phyloP scores from a whole-genome alignment of 2,797 vertebrate genomes.

The Adelosebastes latens region DNA sequence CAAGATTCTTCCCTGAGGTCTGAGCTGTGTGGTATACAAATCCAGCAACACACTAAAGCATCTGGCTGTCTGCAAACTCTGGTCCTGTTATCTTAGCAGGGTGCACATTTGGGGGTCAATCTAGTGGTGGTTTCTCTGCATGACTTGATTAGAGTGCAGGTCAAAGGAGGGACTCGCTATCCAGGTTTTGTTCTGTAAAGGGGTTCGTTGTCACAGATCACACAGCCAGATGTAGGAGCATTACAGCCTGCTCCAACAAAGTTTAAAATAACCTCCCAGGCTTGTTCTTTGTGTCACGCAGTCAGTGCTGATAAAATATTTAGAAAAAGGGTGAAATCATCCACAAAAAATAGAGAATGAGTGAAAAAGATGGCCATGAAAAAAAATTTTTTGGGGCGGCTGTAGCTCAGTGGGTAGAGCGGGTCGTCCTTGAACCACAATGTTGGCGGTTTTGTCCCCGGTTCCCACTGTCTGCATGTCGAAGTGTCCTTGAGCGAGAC shows the following conservation, averaged over 20 bases:
- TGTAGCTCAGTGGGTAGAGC: no score
- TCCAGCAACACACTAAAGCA: no score
- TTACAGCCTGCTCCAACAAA: background rate
- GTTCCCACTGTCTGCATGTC: no score
- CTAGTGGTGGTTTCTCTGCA: conserved; percentile 12
- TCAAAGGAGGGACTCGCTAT: background rate
- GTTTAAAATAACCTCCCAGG: conserved; percentile 8
- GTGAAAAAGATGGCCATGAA: background rate
- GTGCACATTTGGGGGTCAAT: background rate
- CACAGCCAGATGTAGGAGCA: background rate
- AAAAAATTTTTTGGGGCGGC: accelerated
- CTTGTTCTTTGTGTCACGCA: background rate
- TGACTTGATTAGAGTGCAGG: conserved; percentile 12
- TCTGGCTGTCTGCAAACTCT: background rate
- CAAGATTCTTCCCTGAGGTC: accelerated
- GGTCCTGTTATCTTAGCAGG: conserved; percentile 5
- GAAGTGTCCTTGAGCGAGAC: no score
- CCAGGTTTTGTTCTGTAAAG: background rate
- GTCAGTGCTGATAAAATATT: conserved; percentile 29
- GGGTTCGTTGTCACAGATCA: conserved; percentile 4
- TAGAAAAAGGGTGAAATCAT: background rate
- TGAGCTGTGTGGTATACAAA: no score
- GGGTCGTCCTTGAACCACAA: accelerated
- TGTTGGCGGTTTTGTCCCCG: no score
- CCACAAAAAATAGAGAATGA: background rate